A percentile compares a stretch with the other conserved stretches of the same genome.
Conservation (phyloP, 2,888 invertebrate species). For the Osmoderma eremita region DNA sequence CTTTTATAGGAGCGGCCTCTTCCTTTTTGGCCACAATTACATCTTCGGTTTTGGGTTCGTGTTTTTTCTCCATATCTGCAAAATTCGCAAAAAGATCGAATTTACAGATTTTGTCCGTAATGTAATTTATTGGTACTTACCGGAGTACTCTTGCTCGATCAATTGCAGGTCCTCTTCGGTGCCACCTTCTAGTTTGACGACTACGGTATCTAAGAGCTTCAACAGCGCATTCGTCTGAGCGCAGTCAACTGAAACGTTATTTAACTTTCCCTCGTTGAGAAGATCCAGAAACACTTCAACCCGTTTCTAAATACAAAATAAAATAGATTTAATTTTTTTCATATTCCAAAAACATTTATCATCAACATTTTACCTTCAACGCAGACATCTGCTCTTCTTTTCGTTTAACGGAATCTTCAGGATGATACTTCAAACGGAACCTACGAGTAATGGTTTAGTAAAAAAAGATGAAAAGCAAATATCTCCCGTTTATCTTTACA, state of each 20-base stretch:
- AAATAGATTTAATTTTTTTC: slow-evolving; percentile 42
- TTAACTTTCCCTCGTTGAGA: slow-evolving; percentile 77
- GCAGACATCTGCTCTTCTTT: slow-evolving; percentile 87
- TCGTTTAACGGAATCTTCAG: slow-evolving; percentile 91
- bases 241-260: slow-evolving; percentile 84
- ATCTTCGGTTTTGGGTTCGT: slow-evolving; percentile 56
- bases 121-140: slow-evolving; percentile 53
- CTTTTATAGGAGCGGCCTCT: slow-evolving; percentile 56
- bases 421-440: slow-evolving; percentile 99
- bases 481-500: slow-evolving; percentile 17
- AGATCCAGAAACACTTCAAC: slow-evolving; percentile 90
- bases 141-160: slow-evolving; percentile 76
- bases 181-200: slow-evolving; percentile 95
- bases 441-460: slow-evolving; percentile 67
- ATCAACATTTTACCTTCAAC: slow-evolving; percentile 73
- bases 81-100: not conserved
- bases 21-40: slow-evolving; percentile 51
- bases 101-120: too few species aligned
- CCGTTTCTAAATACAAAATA: slow-evolving; percentile 72
- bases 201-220: slow-evolving; percentile 92
- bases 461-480: slow-evolving; percentile 1
- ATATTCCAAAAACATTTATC: not conserved
- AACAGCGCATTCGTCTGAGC: slow-evolving; percentile 85
- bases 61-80: slow-evolving; percentile 57
- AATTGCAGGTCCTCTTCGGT: slow-evolving; percentile 87